Base-by-base conservation (phyloP, 2,888 invertebrate species). In the Drosophila hawaiiensis region DNA sequence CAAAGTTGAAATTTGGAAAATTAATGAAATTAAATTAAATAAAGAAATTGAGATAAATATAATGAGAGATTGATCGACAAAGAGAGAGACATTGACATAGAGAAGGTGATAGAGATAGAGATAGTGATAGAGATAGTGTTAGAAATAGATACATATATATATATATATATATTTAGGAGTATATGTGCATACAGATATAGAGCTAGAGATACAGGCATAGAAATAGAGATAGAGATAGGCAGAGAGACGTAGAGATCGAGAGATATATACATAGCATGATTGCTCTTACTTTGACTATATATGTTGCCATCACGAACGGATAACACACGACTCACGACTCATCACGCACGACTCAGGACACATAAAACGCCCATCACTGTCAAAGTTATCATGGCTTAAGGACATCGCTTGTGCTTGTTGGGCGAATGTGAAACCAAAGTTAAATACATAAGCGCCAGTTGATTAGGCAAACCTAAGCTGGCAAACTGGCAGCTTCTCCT, bases 401-500 rank as follows among this genome's bases (percentile, higher is more conserved):
- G 68, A 59, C 66, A 83, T 74, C 64, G 61, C 59, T 76, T 65
- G 66, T 55, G 83, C 61, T 58, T 61, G 68, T 50, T 52, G 53
- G 71, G 76, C 60, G 61, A 79, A 83, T 87, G 80, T 69, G 88
- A 80, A 76, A 84, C 85, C 83, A 85, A 85, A 84, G 83, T 79
- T 88, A 84, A 88, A 83, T 83, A 85, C 85, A 88, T 88, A 88
- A 84, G 82, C 89, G 83, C 39, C 86, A 89, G 86, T 86, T 84
- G 86, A 89, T 89, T 89, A 83, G 89, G 87, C 78, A 28, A 33
- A 50, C 60, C 60, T 52, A 28, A 54, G 22, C 22, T n/a, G 31
- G 31, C 35, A 35, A 25, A 52, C 33, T 50, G 43, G 31, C 54
- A 68, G 47, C 54, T 25, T 31, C 14, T 50, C 25, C 58, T 16